Base-by-base conservation (phyloP, 2,888 invertebrate species). In the Cordilura impudica region DNA sequence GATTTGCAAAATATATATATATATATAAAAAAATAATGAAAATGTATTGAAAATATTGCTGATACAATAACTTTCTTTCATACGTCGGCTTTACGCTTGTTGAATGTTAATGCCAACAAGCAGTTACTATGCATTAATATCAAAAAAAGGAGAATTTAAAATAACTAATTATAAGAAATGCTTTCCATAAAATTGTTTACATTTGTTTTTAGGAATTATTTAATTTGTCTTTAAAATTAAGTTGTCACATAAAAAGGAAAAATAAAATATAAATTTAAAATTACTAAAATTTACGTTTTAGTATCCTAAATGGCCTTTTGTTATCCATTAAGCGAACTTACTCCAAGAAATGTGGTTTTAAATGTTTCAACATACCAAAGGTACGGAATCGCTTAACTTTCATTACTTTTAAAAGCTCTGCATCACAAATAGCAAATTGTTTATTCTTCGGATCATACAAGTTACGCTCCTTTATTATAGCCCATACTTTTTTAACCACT, bases 331-430 rank as follows among this genome's bases (percentile, higher is more conserved):
- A 47, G 53, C 60, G 53, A 39, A 29, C 8, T 80, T 88, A 88
- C 60, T 88, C 86, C 51, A 88, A 84, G 84, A 98, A 97, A 91
- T 98, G 98, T 81, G 94, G 94, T 90, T 97, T 97, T 84, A 98
- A 92, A 90, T 96, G 96, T 90, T 98, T 98, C 95, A 98, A 96
- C 98, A 98, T 98, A 81, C 97, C 98, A 86, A 98, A 98, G 69
- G 96, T 96, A 84, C 96, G 94, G 92, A 98, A 97, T 35, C 97
- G 94, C 88, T 97, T 97, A 1, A 95, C 94, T 43, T 97, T 97
- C 88, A 98, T 96, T 43, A 98, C 95, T 90, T 95, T 96, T 89
- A 94, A 91, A 45, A 98, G 91, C 65, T 97, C 95, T 66, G 96
- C 96, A 88, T 98, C 97, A 90, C 98, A 98, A 85, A 98, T 95